phyloP scores from a whole-genome alignment of 53 echinoderm and acorn worm genomes.

The Hippasteria phrygiana region DNA sequence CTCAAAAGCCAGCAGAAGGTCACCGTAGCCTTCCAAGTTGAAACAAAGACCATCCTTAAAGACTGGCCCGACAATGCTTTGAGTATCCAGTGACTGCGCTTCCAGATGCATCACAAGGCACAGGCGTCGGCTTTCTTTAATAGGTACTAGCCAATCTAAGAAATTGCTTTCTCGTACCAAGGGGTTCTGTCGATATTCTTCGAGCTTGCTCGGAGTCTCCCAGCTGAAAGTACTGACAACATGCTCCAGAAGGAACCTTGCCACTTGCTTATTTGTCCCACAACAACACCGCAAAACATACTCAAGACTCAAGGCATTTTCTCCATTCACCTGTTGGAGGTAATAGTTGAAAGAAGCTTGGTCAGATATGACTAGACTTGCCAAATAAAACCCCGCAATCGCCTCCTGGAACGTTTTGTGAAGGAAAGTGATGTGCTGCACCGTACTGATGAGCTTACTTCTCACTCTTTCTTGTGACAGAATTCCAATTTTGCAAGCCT shows the following conservation, averaged over 20 bases:
- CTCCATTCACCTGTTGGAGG: background rate
- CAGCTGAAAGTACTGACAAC: background rate
- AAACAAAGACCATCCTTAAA: background rate
- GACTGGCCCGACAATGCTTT: background rate
- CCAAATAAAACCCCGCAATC: slow-evolving; percentile 28
- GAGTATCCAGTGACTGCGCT: background rate
- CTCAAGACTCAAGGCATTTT: background rate
- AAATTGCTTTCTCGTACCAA: background rate
- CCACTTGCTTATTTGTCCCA: slow-evolving; percentile 11
- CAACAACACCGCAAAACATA: slow-evolving; percentile 27
- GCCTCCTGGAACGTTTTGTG: slow-evolving; percentile 46
- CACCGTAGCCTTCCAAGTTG: background rate
- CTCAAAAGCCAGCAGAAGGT: background rate
- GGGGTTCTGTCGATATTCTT: too few species aligned
- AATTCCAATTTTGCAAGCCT: slow-evolving; percentile 6
- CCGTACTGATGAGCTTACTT: background rate
- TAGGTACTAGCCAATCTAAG: background rate
- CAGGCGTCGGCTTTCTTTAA: background rate
- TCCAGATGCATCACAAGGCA: slow-evolving; percentile 18
- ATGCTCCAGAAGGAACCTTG: background rate
- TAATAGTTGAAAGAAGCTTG: background rate
- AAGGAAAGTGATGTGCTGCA: slow-evolving; percentile 2
- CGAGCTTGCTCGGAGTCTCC: background rate
- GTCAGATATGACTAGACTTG: slow-evolving; percentile 9
- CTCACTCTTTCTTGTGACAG: background rate